These are phyloP conservation scores for Drosophila jambulina DNA, from an alignment of 1,140 invertebrate species.

Conservation along the genomic window DNA sequence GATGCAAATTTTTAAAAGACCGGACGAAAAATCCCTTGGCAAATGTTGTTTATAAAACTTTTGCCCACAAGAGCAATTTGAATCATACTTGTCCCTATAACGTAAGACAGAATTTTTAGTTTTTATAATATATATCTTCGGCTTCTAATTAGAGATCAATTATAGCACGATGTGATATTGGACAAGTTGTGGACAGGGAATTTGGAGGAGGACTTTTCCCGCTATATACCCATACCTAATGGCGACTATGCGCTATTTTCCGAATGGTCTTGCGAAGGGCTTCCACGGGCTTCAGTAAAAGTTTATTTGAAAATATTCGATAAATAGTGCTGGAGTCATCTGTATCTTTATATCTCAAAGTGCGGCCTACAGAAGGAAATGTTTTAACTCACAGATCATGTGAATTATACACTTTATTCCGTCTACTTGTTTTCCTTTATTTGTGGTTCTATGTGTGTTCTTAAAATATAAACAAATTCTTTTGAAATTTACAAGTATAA, in stretches of 20 bases:
- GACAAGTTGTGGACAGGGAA: slow-evolving; percentile 36
- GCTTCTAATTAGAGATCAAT: background rate
- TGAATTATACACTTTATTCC: background rate
- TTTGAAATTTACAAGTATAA: no score
- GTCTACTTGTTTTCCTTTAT: background rate
- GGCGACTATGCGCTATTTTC: slow-evolving; percentile 42
- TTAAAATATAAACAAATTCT: no score
- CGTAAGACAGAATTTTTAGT: slow-evolving; percentile 5
- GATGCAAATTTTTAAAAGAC: slow-evolving; percentile 34
- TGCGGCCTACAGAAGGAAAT: background rate
- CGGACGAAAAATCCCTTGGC: slow-evolving; percentile 4
- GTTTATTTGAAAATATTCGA: slow-evolving; percentile 1
- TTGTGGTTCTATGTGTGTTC: background rate
- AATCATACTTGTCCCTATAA: slow-evolving; percentile 54
- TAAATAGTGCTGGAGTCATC: background rate
- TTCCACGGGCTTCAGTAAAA: slow-evolving; percentile 1
- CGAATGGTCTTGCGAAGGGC: slow-evolving; percentile 2
- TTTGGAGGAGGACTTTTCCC: slow-evolving; percentile 9
- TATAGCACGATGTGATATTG: slow-evolving; percentile 41
- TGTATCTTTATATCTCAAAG: background rate
- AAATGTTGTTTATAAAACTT: slow-evolving; percentile 6
- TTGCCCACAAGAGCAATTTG: slow-evolving; percentile 17
- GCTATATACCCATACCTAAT: slow-evolving; percentile 13
- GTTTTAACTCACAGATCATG: no score
- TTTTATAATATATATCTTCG: background rate